These are phyloP conservation scores for Phenacoccus solenopsis DNA, from an alignment of 1,140 invertebrate species.

Conservation along the genomic window DNA sequence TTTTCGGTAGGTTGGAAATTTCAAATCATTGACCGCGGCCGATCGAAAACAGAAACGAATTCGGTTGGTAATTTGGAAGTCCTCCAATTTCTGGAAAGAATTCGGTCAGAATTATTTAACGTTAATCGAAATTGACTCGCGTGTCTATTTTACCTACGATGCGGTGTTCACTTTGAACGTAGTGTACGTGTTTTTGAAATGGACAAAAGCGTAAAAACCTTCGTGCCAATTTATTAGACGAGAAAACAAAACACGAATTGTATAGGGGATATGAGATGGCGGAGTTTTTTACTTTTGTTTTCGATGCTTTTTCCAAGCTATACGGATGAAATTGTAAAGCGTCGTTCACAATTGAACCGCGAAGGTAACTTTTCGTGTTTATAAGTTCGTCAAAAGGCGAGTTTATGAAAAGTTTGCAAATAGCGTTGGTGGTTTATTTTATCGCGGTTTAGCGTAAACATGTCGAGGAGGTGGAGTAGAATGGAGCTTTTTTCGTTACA, in stretches of 20 bases:
- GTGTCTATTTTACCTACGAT: neutral
- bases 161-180: neutral
- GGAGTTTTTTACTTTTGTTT: neutral
- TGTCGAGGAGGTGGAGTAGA: too few species aligned
- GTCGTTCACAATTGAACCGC: too few species aligned
- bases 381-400: too few species aligned
- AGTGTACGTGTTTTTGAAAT: neutral
- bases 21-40: neutral
- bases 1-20: neutral
- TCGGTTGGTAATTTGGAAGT: neutral
- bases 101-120: slow-evolving; percentile 2
- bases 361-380: too few species aligned
- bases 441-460: too few species aligned
- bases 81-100: neutral
- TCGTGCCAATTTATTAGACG: neutral
- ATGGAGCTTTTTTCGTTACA: too few species aligned
- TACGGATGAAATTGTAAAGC: too few species aligned
- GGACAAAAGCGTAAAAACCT: too few species aligned
- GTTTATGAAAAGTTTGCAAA: too few species aligned
- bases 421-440: too few species aligned
- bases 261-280: neutral
- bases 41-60: neutral
- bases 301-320: too few species aligned
- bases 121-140: neutral
- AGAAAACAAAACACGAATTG: neutral